Conservation (phyloP, 2,113 vertebrate species). For the Pristiophorus japonicus region DNA sequence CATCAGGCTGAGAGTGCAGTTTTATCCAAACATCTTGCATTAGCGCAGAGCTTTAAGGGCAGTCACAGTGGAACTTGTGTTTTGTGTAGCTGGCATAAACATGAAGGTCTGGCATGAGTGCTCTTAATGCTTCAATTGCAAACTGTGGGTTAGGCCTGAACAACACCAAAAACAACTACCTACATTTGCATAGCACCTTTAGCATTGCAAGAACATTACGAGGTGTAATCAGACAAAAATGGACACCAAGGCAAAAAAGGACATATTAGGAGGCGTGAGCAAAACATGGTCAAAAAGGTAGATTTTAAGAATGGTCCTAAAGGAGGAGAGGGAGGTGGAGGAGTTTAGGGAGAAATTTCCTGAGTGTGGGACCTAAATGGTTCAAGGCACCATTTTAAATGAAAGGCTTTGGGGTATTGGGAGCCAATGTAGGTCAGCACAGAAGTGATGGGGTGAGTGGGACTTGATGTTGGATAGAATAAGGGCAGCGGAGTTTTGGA, state of each 20-base stretch:
- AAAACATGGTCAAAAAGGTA: neutral
- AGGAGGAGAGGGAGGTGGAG: neutral
- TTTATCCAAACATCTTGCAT: neutral
- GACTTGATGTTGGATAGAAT: neutral
- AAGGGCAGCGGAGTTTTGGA: neutral
- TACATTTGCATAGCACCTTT: neutral
- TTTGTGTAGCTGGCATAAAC: neutral
- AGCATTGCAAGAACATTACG: neutral
- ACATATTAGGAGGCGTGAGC: neutral
- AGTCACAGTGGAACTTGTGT: neutral
- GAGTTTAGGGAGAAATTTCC: neutral
- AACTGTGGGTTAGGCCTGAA: neutral
- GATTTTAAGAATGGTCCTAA: neutral
- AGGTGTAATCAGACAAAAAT: neutral
- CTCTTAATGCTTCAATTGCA: neutral
- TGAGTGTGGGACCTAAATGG: neutral
- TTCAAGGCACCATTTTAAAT: neutral
- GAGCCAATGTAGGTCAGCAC: neutral
- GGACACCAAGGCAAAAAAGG: neutral
- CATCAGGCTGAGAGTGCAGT: neutral
- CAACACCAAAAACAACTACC: neutral
- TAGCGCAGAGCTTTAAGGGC: neutral
- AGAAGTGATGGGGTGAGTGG: neutral
- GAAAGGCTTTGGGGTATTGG: neutral
- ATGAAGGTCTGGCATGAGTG: neutral